A percentile compares a stretch with the other conserved stretches of the same genome.
These are phyloP conservation scores for Poeciliopsis retropinna DNA, from an alignment of 2,113 vertebrate species.

Conservation along the genomic window DNA sequence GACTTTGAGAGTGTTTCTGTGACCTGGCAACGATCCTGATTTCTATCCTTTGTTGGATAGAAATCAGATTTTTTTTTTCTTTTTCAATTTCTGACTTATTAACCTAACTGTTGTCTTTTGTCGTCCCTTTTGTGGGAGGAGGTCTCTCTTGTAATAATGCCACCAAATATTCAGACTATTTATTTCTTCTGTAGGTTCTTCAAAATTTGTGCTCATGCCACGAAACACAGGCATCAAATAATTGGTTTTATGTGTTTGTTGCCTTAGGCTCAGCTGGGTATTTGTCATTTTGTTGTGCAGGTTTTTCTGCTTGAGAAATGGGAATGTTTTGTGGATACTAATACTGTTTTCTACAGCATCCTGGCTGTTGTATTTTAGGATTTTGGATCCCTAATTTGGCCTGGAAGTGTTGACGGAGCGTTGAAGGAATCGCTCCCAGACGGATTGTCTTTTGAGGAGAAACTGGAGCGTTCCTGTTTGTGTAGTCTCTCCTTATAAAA, in stretches of 20 bases:
- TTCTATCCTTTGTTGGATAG: too few relatives aligned
- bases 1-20: background rate
- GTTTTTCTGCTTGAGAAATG: too few relatives aligned
- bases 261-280: background rate
- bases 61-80: too few relatives aligned
- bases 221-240: background rate
- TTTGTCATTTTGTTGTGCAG: too few relatives aligned
- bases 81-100: background rate
- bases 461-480: slow-evolving; percentile 31
- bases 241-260: background rate
- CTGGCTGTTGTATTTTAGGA: slow-evolving; percentile 18
- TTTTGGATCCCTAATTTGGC: background rate
- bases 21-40: too few relatives aligned
- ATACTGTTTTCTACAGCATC: background rate
- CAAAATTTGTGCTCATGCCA: background rate
- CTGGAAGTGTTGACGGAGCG: slow-evolving; percentile 10
- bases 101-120: too few relatives aligned
- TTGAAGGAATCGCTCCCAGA: slow-evolving; percentile 13
- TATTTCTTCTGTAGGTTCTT: background rate
- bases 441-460: slow-evolving; percentile 24
- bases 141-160: too few relatives aligned
- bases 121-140: too few relatives aligned
- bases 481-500: background rate
- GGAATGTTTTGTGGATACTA: background rate
- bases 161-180: background rate